These are phyloP conservation scores for Sternotherus odoratus DNA, from an alignment of 2,797 vertebrate genomes.

Conservation along the genomic window DNA sequence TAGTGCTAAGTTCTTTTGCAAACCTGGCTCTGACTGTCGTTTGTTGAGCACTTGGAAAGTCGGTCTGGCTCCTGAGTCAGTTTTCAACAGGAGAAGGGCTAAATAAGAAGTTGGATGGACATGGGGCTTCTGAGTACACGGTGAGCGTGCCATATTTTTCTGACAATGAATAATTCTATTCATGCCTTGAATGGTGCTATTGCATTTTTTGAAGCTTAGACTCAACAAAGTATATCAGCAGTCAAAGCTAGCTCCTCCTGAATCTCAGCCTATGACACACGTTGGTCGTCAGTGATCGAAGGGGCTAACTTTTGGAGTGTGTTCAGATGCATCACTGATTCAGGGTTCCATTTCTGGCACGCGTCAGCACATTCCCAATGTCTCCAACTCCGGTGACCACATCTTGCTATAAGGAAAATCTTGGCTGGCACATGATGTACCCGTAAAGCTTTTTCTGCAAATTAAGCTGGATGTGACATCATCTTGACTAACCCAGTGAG, in stretches of 20 bases:
- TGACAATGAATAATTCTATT: constrained; percentile 37
- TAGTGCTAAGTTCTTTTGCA: background rate
- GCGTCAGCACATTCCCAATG: constrained; percentile 58
- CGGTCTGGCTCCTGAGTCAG: background rate
- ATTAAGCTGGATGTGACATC: constrained; percentile 53
- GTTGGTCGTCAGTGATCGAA: background rate
- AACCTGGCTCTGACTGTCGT: background rate
- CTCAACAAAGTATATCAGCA: constrained; percentile 66
- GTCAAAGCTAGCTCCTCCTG: constrained; percentile 12
- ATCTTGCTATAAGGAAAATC: constrained; percentile 53
- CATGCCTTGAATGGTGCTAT: constrained; percentile 41
- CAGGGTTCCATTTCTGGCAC: constrained; percentile 52
- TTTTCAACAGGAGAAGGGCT: background rate
- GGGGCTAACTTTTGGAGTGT: background rate
- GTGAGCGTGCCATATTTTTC: background rate
- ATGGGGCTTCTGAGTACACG: background rate
- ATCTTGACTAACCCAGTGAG: background rate
- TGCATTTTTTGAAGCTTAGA: constrained; percentile 55
- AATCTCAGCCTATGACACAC: constrained; percentile 49
- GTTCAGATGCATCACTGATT: background rate
- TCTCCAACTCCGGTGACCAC: constrained; percentile 51
- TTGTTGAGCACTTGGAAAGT: background rate
- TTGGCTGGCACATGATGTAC: constrained; percentile 68
- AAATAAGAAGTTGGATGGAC: background rate
- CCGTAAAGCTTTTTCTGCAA: constrained; percentile 54